A percentile compares a stretch with the other conserved stretches of the same genome.
These are phyloP conservation scores for Trinorchestia longiramus DNA, from an alignment of 1,140 invertebrate genomes.

Conservation along the genomic window DNA sequence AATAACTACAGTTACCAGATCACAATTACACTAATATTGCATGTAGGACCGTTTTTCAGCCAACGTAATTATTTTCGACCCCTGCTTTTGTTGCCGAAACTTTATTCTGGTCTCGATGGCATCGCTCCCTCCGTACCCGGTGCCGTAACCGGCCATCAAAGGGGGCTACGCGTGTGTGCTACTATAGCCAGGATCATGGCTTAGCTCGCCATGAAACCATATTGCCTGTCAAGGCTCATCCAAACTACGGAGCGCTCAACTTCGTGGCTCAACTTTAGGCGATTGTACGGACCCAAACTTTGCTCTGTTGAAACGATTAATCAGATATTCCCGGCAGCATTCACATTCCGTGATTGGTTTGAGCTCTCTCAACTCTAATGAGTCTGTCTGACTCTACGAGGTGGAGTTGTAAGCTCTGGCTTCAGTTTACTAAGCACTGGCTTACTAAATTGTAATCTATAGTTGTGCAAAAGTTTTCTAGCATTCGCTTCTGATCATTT, in stretches of 20 bases:
- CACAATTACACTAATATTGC: background rate
- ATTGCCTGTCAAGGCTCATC: background rate
- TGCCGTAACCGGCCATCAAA: background rate
- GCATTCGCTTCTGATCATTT: background rate
- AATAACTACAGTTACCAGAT: background rate
- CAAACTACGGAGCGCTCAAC: constrained; percentile 37
- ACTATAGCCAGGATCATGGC: background rate
- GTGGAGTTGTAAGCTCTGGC: background rate
- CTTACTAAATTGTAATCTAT: background rate
- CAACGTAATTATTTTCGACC: background rate
- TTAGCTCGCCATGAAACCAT: background rate
- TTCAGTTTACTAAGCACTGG: background rate
- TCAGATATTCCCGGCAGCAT: constrained; percentile 17
- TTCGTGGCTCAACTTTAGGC: constrained; percentile 12
- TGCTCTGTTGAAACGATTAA: constrained; percentile 37
- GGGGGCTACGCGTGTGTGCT: background rate
- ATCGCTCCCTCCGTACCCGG: background rate
- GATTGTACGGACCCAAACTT: constrained; percentile 22
- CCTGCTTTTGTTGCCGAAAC: background rate
- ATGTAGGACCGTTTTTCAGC: background rate
- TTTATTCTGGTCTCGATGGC: background rate
- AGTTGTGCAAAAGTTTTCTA: background rate
- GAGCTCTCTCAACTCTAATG: background rate
- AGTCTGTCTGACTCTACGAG: background rate
- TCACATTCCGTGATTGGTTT: constrained; percentile 17